phyloP scores from a whole-genome alignment of 2,113 vertebrate species.

The Pollachius pollachius region DNA sequence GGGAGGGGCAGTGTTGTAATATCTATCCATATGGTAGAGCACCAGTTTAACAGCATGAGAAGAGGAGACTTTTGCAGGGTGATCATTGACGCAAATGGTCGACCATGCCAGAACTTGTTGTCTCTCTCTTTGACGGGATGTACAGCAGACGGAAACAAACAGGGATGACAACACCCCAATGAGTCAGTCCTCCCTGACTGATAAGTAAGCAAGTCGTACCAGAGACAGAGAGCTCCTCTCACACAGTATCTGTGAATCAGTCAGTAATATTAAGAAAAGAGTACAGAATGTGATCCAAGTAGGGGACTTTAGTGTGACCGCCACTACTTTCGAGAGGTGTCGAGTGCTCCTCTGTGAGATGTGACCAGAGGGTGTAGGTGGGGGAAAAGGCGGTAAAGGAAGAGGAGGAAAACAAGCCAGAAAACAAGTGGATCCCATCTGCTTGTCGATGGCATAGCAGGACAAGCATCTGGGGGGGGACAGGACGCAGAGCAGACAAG shows the following conservation, averaged over 20 bases:
- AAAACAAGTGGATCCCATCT: constrained; percentile 44
- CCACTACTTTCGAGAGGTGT: constrained; percentile 1
- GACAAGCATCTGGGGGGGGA: constrained; percentile 28
- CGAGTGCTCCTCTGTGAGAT: constrained; percentile 31
- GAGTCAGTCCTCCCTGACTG: too few relatives aligned
- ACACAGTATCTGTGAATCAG: too few relatives aligned
- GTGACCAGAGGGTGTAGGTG: constrained; percentile 18
- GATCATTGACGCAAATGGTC: constrained; percentile 49
- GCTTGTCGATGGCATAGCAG: constrained; percentile 31
- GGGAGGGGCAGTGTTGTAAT: constrained; percentile 24
- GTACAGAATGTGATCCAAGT: too few relatives aligned
- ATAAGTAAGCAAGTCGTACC: too few relatives aligned
- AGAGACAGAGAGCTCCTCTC: too few relatives aligned
- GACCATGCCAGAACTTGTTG: constrained; percentile 56
- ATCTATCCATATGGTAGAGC: constrained; percentile 50
- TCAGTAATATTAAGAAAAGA: too few relatives aligned
- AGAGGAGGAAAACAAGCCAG: constrained; percentile 7
- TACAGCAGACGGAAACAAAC: constrained; percentile 26
- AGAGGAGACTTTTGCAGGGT: constrained; percentile 35
- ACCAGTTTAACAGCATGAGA: constrained; percentile 35
- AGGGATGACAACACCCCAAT: too few relatives aligned
- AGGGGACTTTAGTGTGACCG: not conserved
- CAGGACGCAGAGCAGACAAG: constrained; percentile 16
- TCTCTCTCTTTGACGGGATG: not conserved
- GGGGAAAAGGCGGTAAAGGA: constrained; percentile 15